phyloP scores from a whole-genome alignment of 1,140 invertebrate genomes.

The Caenorhabditis briggsae region DNA sequence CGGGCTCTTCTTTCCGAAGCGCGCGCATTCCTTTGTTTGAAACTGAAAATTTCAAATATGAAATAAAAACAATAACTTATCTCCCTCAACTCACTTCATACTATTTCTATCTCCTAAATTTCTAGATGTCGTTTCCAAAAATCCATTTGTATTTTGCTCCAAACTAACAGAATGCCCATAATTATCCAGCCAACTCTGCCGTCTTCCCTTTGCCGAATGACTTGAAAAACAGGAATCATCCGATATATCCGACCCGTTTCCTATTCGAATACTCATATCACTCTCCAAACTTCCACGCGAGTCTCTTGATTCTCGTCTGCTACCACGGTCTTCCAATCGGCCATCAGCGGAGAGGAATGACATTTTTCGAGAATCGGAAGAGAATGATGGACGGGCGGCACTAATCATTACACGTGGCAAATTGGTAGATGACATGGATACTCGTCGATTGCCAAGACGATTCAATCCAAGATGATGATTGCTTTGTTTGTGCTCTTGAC shows the following conservation, averaged over 20 bases:
- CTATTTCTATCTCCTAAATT: slow-evolving; percentile 6
- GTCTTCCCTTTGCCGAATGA: slow-evolving; percentile 55
- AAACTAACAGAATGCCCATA: slow-evolving; percentile 73
- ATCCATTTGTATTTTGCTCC: slow-evolving; percentile 66
- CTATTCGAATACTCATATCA: slow-evolving; percentile 75
- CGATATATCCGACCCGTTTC: slow-evolving; percentile 76
- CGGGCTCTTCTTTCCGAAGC: slow-evolving; percentile 63
- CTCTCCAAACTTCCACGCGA: slow-evolving; percentile 72
- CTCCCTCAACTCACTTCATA: slow-evolving; percentile 28
- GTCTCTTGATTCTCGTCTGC: slow-evolving; percentile 74
- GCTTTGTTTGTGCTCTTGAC: slow-evolving; percentile 53
- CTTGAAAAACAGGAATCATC: slow-evolving; percentile 71
- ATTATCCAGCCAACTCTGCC: slow-evolving; percentile 77
- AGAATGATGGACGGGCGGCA: slow-evolving; percentile 74
- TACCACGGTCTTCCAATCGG: slow-evolving; percentile 71
- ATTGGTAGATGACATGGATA: slow-evolving; percentile 74
- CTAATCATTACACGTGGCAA: slow-evolving; percentile 76
- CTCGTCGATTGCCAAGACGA: slow-evolving; percentile 72
- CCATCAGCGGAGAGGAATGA: slow-evolving; percentile 77
- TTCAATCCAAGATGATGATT: slow-evolving; percentile 59
- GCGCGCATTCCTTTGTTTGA: slow-evolving; percentile 17
- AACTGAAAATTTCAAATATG: too few species aligned
- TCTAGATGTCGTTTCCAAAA: slow-evolving; percentile 27
- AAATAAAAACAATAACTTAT: too few species aligned
- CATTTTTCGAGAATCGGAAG: slow-evolving; percentile 73